These are phyloP conservation scores for Mesorhabditis sp. DNA, from an alignment of 2,888 invertebrate genomes.

Conservation along the genomic window DNA sequence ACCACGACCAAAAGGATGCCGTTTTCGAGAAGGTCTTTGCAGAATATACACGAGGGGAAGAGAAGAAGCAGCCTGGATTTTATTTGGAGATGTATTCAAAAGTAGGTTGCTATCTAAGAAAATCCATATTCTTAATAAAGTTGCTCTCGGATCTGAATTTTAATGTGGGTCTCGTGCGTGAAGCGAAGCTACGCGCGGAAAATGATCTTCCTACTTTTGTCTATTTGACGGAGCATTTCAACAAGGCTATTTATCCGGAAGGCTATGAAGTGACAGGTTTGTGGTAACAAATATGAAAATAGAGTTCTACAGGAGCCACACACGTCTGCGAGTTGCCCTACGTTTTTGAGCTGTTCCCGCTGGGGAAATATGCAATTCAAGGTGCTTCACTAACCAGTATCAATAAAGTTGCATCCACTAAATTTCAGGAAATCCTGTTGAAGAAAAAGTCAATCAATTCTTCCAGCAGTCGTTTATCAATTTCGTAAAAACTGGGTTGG, in stretches of 20 bases:
- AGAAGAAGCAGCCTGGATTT: background rate
- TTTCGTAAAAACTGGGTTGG: background rate
- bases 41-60: conserved; percentile 1
- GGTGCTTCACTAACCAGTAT: no score
- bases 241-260: background rate
- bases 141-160: background rate
- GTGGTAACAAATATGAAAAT: background rate
- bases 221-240: conserved; percentile 5
- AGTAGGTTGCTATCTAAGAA: background rate
- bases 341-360: background rate
- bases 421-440: background rate
- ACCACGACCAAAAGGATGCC: background rate
- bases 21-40: conserved; percentile 6
- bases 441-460: background rate
- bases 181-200: background rate
- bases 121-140: background rate
- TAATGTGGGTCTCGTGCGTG: background rate
- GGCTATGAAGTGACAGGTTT: background rate
- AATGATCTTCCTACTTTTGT: background rate
- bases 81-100: conserved; percentile 4
- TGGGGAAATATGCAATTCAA: background rate
- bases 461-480: background rate
- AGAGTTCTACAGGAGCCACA: background rate
- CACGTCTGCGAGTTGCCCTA: background rate
- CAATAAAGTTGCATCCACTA: no score